Conservation (phyloP, 2,888 invertebrate genomes). For the Micoletzkya japonica region DNA sequence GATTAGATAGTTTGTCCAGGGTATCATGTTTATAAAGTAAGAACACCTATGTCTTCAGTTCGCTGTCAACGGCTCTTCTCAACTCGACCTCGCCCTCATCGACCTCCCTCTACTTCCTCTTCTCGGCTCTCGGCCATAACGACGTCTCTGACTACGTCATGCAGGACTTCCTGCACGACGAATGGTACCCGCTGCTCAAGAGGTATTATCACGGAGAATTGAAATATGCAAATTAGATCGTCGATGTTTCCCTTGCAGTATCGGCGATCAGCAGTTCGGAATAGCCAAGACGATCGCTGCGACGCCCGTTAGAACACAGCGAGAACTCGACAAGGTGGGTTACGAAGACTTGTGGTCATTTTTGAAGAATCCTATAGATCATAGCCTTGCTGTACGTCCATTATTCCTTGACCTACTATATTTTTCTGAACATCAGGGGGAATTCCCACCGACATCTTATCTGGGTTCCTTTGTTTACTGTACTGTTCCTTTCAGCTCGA, state of each 20-base stretch:
- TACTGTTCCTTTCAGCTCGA: conserved; percentile 23
- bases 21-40: background rate
- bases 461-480: too few species aligned
- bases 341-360: background rate
- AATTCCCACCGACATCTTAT: too few species aligned
- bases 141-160: conserved; percentile 19
- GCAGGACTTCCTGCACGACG: conserved; percentile 16
- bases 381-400: too few species aligned
- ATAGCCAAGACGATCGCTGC: background rate
- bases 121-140: conserved; percentile 2
- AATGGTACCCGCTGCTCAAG: conserved; percentile 4
- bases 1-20: too few species aligned
- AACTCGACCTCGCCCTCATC: conserved; percentile 10
- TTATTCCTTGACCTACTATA: too few species aligned
- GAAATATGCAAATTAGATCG: background rate
- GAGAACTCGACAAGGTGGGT: conserved; percentile 6
- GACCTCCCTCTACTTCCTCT: background rate
- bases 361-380: too few species aligned
- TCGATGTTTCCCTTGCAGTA: conserved; percentile 3
- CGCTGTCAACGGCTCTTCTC: conserved; percentile 8
- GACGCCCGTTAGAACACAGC: conserved; percentile 3
- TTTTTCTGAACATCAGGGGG: too few species aligned
- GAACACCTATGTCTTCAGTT: conserved; percentile 3
- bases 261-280: conserved; percentile 22
- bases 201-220: background rate